phyloP scores from a whole-genome alignment of 2,888 invertebrate species.

The Xestia ashworthii region DNA sequence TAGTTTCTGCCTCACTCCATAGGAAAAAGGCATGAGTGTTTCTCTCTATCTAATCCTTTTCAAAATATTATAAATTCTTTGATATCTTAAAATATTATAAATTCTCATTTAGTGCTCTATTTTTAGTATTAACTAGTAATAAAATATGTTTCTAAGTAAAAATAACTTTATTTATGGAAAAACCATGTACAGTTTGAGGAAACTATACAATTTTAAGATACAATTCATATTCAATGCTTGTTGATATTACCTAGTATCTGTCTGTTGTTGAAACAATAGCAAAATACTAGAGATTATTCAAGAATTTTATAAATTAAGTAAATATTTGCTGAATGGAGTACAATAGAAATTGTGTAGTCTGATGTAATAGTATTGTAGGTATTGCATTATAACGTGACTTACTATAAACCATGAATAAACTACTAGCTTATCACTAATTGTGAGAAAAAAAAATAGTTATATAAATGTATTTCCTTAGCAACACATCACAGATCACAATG shows the following conservation, averaged over 20 bases:
- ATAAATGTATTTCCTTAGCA: not conserved
- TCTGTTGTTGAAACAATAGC: conserved; percentile 11
- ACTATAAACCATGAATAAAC: not conserved
- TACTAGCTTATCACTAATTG: not conserved
- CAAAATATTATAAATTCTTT: not conserved
- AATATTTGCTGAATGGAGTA: conserved; percentile 23
- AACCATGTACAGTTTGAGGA: conserved; percentile 10
- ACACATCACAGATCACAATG: not conserved
- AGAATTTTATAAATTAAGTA: not conserved
- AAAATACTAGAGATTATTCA: not conserved
- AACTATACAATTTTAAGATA: conserved; percentile 6
- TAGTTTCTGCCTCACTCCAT: not conserved
- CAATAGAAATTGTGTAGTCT: conserved; percentile 27
- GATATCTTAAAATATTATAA: not conserved
- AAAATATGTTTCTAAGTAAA: not conserved
- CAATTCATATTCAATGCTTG: not conserved
- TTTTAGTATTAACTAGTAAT: not conserved
- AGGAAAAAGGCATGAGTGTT: not conserved
- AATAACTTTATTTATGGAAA: not conserved
- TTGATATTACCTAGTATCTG: conserved; percentile 9
- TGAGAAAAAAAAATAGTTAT: not conserved
- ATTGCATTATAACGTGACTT: conserved; percentile 20
- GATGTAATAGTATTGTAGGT: conserved; percentile 26
- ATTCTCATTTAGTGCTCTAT: not conserved
- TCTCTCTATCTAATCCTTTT: not conserved